Evolutionary conservation across 1,140 invertebrate genomes (phyloP), one percentile per base, ranked within the genome.

Genomic region (Helicoverpa armigera): DNA sequence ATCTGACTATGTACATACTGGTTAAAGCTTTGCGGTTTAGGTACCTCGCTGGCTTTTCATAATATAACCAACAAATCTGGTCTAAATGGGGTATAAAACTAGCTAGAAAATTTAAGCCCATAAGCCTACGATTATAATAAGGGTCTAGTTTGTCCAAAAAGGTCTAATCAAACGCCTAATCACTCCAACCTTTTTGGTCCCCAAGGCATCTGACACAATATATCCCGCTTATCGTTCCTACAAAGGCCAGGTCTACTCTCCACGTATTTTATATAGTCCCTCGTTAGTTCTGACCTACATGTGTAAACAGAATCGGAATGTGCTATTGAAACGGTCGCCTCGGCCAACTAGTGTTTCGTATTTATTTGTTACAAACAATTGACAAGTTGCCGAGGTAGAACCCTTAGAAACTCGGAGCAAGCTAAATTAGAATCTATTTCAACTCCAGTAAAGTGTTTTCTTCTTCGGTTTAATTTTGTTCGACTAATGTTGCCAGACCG

Each of bases 271-370:
- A 80, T 78, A 63, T 51, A 13, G 51, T 67, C 73, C 50, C 83
- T 85, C 73, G 83, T 85, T 82, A 82, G 78, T 29, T 80, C 77
- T 80, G 82, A 83, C 79, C 84, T 85, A 83, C 73, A 85, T 85
- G 61, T 76, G 74, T 80, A 80, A 77, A 76, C 79, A 78, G 75
- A 82, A 80, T 77, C 77, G 74, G 83, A 77, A 82, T 85, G 60
- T 60, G 82, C 83, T 82, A 83, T 83, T 81, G 84, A 81, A 79
- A 81, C 67, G 48, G 67, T 53, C 67, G 81, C 78, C 14, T 76
- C 58, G 18, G 23, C 74, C 43, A 70, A 69, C 63, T 70, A n/a
- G 69, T 75, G 53, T 79, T 72, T 43, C 69, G 58, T 82, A 79
- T 79, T 82, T 82, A 76, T 74, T 67, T 73, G 53, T 69, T 61